These are phyloP conservation scores for Ceuthmochares aereus DNA, from an alignment of 2,113 vertebrate genomes.

Conservation along the genomic window DNA sequence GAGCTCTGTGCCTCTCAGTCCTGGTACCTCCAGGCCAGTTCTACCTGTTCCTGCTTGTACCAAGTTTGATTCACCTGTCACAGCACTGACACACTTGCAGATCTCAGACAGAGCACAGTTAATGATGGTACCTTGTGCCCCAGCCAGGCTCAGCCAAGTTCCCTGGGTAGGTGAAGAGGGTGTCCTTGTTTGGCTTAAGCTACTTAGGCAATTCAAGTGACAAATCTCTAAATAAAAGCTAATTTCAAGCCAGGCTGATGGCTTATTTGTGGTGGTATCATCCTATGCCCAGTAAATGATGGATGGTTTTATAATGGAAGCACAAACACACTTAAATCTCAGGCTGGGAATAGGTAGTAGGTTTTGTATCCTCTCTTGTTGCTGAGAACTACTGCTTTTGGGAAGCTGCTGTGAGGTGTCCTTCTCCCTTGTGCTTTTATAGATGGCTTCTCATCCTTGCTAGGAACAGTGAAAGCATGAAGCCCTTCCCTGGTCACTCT, in stretches of 20 bases:
- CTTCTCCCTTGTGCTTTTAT: background rate
- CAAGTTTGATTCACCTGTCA: background rate
- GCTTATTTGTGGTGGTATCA: background rate
- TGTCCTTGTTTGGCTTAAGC: slow-evolving; percentile 4
- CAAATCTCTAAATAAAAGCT: background rate
- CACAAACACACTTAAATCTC: rapidly evolving
- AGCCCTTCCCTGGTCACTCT: background rate
- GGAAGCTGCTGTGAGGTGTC: background rate
- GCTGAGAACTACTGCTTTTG: background rate
- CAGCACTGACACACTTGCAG: background rate
- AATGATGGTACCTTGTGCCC: background rate
- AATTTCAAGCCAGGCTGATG: background rate
- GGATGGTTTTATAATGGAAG: background rate
- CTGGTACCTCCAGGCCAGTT: background rate
- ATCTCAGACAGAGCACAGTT: background rate
- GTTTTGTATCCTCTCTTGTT: background rate
- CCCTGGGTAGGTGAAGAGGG: background rate
- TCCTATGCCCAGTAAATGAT: background rate
- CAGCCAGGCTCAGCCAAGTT: background rate
- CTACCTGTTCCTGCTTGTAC: background rate
- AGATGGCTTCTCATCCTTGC: background rate
- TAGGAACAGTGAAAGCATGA: background rate
- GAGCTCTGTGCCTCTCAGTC: background rate
- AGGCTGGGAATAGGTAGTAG: background rate
- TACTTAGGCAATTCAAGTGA: background rate